Conservation (phyloP, 2,888 invertebrate species). For the Volucella inanis region DNA sequence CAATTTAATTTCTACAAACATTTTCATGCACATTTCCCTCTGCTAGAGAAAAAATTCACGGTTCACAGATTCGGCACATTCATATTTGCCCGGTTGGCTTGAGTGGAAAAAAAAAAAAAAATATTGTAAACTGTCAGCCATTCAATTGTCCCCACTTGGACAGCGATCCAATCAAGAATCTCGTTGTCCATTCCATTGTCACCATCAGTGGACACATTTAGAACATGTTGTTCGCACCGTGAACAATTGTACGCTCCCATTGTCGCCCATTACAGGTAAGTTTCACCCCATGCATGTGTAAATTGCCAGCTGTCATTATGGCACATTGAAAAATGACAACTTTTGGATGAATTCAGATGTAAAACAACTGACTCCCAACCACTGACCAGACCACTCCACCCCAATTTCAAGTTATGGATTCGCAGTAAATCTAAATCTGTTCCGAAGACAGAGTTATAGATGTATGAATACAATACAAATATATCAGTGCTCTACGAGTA, state of each 20-base stretch:
- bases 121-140: constrained; percentile 2
- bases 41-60: constrained; percentile 26
- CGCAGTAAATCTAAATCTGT: not conserved
- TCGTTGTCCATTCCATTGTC: constrained; percentile 56
- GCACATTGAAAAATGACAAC: constrained; percentile 24
- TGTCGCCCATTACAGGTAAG: constrained; percentile 58
- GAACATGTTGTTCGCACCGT: constrained; percentile 51
- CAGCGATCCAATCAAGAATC: constrained; percentile 60
- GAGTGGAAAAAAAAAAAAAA: constrained; percentile 24
- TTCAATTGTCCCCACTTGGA: constrained; percentile 38
- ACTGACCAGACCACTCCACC: constrained; percentile 5
- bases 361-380: not conserved
- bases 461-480: not conserved
- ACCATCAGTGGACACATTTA: constrained; percentile 26
- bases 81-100: constrained; percentile 60
- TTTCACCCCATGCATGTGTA: constrained; percentile 56
- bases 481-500: too few species aligned
- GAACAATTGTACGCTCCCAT: constrained; percentile 42
- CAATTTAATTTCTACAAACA: not conserved
- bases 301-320: constrained; percentile 65
- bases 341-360: constrained; percentile 51
- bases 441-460: not conserved
- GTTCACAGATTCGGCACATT: constrained; percentile 25
- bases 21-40: constrained; percentile 13
- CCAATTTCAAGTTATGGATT: not conserved